Percentiles rank a stretch among this genome's conserved stretches.
phyloP scores from a whole-genome alignment of 2,113 vertebrate genomes.

The Capreolus pygargus region DNA sequence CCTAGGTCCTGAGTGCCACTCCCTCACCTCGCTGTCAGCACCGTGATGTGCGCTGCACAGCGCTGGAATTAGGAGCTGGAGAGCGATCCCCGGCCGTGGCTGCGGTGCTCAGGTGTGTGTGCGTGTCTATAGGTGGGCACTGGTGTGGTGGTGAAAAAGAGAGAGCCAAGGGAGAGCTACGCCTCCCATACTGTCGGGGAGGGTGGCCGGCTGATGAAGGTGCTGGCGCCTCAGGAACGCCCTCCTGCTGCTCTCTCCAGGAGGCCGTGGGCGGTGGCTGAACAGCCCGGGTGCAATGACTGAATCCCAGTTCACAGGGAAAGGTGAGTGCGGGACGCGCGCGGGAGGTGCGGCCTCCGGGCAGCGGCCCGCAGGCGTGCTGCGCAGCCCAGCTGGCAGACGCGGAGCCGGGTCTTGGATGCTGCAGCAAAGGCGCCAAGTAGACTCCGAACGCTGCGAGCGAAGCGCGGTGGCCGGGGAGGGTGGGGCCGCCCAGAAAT shows the following conservation, averaged over 20 bases:
- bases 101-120: background rate
- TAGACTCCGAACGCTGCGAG: background rate
- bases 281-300: background rate
- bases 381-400: background rate
- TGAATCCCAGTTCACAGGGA: background rate
- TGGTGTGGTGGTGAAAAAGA: background rate
- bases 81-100: background rate
- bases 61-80: background rate
- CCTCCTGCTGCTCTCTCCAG: background rate
- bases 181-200: background rate
- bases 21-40: constrained; percentile 22
- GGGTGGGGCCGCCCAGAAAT: constrained; percentile 52
- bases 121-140: background rate
- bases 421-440: background rate
- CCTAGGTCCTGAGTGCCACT: background rate
- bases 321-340: constrained; percentile 17
- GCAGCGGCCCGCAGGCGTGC: background rate
- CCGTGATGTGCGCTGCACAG: background rate
- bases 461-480: background rate
- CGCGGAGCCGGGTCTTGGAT: background rate
- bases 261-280: background rate
- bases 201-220: background rate
- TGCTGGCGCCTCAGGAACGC: background rate
- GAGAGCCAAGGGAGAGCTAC: background rate
- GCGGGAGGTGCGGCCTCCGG: background rate